These are phyloP conservation scores for Nesospiza acunhae DNA, from an alignment of 2,113 vertebrate genomes.

Conservation along the genomic window DNA sequence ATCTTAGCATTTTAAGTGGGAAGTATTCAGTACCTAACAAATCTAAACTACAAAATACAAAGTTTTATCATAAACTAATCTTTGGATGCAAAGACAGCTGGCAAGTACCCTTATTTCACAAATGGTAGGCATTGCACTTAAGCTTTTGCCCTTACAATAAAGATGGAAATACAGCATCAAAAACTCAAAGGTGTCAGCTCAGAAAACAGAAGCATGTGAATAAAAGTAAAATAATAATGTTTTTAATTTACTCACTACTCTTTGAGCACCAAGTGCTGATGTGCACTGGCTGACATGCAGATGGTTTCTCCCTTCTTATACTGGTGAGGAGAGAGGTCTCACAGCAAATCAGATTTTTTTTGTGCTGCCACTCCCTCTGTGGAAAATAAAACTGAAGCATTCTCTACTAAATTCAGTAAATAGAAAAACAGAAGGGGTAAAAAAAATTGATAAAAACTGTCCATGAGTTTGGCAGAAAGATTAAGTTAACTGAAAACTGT, in stretches of 20 bases:
- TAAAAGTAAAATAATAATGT: not conserved
- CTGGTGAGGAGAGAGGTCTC: not conserved
- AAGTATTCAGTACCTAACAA: not conserved
- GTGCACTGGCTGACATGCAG: not conserved
- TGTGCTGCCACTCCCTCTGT: not conserved
- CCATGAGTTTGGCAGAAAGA: not conserved
- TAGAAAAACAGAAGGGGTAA: not conserved
- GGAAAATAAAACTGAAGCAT: not conserved
- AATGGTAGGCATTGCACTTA: not conserved
- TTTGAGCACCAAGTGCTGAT: not conserved
- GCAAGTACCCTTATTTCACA: not conserved
- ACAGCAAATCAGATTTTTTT: not conserved
- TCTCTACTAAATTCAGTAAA: not conserved
- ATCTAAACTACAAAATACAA: not conserved
- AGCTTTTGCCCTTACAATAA: not conserved
- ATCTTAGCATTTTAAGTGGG: not conserved
- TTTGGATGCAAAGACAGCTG: not conserved
- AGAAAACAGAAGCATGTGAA: not conserved
- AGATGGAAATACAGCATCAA: not conserved
- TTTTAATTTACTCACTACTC: not conserved
- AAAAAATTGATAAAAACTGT: not conserved
- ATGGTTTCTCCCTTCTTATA: not conserved
- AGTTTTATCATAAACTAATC: not conserved
- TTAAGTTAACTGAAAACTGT: not conserved
- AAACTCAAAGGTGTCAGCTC: not conserved